These are phyloP conservation scores for Turnix velox DNA, from an alignment of 2,113 vertebrate genomes.

Conservation along the genomic window DNA sequence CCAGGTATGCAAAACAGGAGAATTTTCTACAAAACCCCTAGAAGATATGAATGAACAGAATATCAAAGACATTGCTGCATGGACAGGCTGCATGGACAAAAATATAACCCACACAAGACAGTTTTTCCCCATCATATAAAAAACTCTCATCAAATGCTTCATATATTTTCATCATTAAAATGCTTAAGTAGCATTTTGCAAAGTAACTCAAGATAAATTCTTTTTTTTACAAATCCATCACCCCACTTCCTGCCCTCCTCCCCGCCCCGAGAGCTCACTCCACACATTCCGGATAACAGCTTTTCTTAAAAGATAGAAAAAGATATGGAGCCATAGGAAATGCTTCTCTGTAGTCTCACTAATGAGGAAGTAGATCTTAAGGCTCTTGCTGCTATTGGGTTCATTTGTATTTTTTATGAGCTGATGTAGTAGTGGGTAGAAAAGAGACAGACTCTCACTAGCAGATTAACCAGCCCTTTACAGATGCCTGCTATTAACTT, in stretches of 20 bases:
- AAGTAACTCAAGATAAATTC: background rate
- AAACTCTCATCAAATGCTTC: background rate
- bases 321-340: constrained; percentile 41
- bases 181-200: background rate
- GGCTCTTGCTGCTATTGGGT: constrained; percentile 56
- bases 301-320: constrained; percentile 30
- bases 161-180: background rate
- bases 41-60: background rate
- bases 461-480: constrained; percentile 65
- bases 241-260: background rate
- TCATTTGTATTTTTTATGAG: constrained; percentile 71
- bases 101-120: background rate
- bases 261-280: background rate
- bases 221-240: background rate
- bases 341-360: constrained; percentile 53
- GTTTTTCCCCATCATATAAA: background rate
- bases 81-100: background rate
- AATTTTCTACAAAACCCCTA: background rate
- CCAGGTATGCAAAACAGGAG: background rate
- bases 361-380: constrained; percentile 62
- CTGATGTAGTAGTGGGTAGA: constrained; percentile 56
- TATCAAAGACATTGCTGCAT: background rate
- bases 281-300: background rate
- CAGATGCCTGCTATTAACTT: constrained; percentile 59
- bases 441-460: constrained; percentile 66